Percentiles rank a stretch among this genome's conserved stretches.
Conservation (phyloP, 2,113 vertebrate species). For the Excalfactoria chinensis region DNA sequence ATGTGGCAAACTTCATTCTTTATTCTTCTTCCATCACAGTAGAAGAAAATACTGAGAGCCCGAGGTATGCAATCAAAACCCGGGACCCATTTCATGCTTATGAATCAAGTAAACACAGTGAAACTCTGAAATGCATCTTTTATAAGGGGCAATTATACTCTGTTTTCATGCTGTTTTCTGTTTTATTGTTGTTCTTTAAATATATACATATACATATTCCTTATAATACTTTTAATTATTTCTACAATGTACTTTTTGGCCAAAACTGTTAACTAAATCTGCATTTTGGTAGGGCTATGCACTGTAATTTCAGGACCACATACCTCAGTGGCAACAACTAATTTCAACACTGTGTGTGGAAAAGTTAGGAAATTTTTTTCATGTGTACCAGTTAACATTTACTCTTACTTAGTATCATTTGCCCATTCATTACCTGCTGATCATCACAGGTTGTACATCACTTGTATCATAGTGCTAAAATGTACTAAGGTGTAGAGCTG, state of each 20-base stretch:
- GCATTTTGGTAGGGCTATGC: background rate
- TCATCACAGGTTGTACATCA: background rate
- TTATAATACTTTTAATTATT: slow-evolving; percentile 4
- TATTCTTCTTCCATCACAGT: background rate
- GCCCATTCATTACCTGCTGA: background rate
- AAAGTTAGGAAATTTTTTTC: background rate
- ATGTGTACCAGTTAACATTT: background rate
- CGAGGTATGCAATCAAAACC: slow-evolving; percentile 1
- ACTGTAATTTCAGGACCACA: background rate
- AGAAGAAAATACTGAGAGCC: background rate
- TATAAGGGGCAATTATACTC: background rate
- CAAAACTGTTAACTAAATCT: background rate
- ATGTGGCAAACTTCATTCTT: background rate
- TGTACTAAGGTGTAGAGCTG: background rate
- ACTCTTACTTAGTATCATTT: background rate
- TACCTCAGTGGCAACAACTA: background rate
- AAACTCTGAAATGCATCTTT: background rate
- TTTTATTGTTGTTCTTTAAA: background rate
- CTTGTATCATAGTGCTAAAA: background rate
- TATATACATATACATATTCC: background rate
- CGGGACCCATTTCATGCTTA: slow-evolving; percentile 15
- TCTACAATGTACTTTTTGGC: background rate
- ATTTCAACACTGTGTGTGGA: background rate
- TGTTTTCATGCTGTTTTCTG: background rate
- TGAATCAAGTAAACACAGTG: background rate